Base-by-base conservation (phyloP, 2,888 invertebrate species). In the Hemistola chrysoprasaria region DNA sequence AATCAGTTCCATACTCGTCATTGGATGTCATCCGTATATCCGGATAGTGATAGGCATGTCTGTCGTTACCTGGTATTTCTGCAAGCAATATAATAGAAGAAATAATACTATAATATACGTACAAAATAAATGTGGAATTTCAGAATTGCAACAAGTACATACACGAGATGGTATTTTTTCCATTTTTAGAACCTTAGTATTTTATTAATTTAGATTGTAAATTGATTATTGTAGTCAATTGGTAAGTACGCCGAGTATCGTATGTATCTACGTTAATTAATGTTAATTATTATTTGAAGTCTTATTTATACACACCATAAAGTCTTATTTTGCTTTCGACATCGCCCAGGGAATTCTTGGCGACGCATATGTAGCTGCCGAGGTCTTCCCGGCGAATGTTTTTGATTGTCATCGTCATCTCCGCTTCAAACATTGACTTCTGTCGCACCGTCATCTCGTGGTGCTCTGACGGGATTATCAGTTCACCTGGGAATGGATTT, bases 291-390 rank as follows among this genome's bases (percentile, higher is more conserved):
- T n/a, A n/a, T n/a, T n/a, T n/a, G n/a, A n/a, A n/a, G n/a, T n/a
- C n/a, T n/a, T n/a, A n/a, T n/a, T n/a, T n/a, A n/a, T 27, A 28
- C 52, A 50, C 86, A 97, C 97, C 96, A 75, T 97, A 96, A 59
- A 97, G 90, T 61, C 96, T 91, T 69, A 97, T 96, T 80, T 93
- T 95, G 90, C 95, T 95, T 72, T 97, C 96, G 30, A 95, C 95
- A 65, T 96, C 96, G 2, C 97, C 97, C 2, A 97, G 90, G 1
- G 95, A 95, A 74, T 95, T 96, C 73, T 95, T 95, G 8, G 96
- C 96, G 27, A 95, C 94, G 75, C 97, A 97, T 36, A 93, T 92
- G 79, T 97, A 97, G 34, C 94, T 94, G 34, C 97, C 96, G 28
- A 95, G 92, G 69, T 96, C 96, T 45, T 93, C 92, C 50, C 92